These are phyloP conservation scores for Drosophila sordidula DNA, from an alignment of 2,888 invertebrate species.

Conservation along the genomic window DNA sequence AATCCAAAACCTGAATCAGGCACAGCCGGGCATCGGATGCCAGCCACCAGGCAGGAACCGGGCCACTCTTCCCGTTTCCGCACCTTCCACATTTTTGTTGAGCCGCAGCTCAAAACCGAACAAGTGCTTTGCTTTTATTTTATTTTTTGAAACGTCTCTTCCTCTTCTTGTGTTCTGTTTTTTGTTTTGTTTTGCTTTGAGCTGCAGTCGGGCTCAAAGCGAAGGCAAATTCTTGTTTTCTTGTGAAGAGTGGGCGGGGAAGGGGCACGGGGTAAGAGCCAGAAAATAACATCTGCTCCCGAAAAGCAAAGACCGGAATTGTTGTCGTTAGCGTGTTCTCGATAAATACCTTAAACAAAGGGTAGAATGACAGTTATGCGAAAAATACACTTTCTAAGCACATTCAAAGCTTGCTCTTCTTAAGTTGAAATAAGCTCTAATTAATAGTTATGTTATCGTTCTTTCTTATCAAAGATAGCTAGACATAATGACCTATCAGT, in stretches of 20 bases:
- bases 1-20: slow-evolving; percentile 73
- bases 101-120: slow-evolving; percentile 59
- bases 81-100: slow-evolving; percentile 55
- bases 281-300: slow-evolving; percentile 75
- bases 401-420: no score
- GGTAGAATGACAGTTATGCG: neutral
- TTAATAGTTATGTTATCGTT: no score
- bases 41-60: slow-evolving; percentile 7
- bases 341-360: slow-evolving; percentile 3
- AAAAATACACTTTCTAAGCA: neutral
- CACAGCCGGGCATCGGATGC: slow-evolving; percentile 42
- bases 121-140: slow-evolving; percentile 71
- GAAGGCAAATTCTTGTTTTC: slow-evolving; percentile 41
- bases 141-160: slow-evolving; percentile 19
- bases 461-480: no score
- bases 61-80: slow-evolving; percentile 38
- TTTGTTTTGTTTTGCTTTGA: slow-evolving; percentile 46
- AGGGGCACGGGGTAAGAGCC: slow-evolving; percentile 25
- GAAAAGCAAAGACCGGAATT: slow-evolving; percentile 67
- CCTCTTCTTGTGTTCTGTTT: neutral
- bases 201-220: slow-evolving; percentile 40
- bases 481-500: no score
- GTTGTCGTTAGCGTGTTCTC: slow-evolving; percentile 42
- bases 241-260: neutral
- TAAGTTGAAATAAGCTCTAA: no score